Evolutionary conservation across 2,888 invertebrate species (phyloP).

Genomic region (Tenthredo notha): DNA sequence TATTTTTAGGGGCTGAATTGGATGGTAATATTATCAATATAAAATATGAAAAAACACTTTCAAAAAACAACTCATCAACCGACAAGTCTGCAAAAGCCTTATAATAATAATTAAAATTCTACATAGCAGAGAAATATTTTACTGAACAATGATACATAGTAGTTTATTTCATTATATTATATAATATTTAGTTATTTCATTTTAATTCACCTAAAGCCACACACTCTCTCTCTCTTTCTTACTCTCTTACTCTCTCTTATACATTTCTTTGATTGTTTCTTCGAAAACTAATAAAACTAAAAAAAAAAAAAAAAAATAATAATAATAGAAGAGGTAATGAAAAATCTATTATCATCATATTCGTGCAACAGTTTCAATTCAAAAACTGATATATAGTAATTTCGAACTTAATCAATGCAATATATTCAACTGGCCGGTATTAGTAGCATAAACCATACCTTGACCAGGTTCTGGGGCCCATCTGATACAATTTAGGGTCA

Average conservation of each 20-base stretch:
- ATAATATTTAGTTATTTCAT: not conserved
- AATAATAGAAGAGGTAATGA: not conserved
- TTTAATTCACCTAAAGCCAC: not conserved
- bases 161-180: constrained; percentile 11
- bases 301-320: not conserved
- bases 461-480: constrained; percentile 92
- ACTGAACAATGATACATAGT: constrained; percentile 8
- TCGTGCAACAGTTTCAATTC: not conserved
- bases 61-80: not conserved
- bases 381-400: not conserved
- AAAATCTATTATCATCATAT: not conserved
- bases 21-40: not conserved
- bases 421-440: constrained; percentile 89
- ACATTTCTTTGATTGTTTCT: not conserved
- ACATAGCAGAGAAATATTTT: not conserved
- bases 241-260: not conserved
- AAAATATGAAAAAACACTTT: constrained; percentile 18
- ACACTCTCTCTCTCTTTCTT: not conserved
- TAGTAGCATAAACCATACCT: constrained; percentile 92
- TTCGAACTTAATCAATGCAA: constrained; percentile 74
- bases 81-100: not conserved
- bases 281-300: not conserved
- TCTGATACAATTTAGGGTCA: constrained; percentile 90
- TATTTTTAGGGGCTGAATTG: not conserved
- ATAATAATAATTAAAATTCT: constrained; percentile 12